These are phyloP conservation scores for Dendrocincla tyrannina DNA, from an alignment of 2,797 vertebrate species.

Conservation along the genomic window DNA sequence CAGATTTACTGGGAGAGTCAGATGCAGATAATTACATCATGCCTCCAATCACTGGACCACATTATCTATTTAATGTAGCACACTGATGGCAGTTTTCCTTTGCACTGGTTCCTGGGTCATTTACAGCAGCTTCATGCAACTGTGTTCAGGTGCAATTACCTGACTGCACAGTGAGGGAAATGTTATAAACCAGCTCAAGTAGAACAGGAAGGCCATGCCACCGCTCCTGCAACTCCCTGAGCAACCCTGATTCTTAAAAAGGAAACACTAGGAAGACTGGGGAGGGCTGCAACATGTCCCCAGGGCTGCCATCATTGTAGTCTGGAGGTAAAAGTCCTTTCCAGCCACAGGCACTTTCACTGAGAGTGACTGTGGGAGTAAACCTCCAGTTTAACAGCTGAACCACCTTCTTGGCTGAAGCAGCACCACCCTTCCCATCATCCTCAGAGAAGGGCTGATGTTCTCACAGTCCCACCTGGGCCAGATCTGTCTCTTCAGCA, in stretches of 20 bases:
- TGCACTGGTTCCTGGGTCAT: neutral
- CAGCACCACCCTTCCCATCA: neutral
- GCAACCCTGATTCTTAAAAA: neutral
- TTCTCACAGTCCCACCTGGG: neutral
- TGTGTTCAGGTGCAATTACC: neutral
- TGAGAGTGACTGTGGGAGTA: neutral
- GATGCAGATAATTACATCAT: neutral
- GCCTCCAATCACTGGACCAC: neutral
- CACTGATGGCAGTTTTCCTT: neutral
- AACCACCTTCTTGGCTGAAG: neutral
- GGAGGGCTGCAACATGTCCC: too few relatives aligned
- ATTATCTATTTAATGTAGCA: neutral
- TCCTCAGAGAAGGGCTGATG: neutral
- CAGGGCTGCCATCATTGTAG: neutral
- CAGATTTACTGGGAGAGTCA: neutral
- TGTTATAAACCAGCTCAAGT: neutral
- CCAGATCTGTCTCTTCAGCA: neutral
- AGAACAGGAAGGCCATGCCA: neutral
- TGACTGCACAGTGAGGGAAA: neutral
- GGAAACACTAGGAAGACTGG: neutral
- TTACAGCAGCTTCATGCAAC: neutral
- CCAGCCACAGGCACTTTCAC: neutral
- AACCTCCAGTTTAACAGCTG: neutral
- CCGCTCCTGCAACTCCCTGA: fast-evolving
- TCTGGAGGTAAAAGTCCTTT: neutral